phyloP scores from a whole-genome alignment of 64 coral and sea anemone species.

The Astreopora myriophthalma region DNA sequence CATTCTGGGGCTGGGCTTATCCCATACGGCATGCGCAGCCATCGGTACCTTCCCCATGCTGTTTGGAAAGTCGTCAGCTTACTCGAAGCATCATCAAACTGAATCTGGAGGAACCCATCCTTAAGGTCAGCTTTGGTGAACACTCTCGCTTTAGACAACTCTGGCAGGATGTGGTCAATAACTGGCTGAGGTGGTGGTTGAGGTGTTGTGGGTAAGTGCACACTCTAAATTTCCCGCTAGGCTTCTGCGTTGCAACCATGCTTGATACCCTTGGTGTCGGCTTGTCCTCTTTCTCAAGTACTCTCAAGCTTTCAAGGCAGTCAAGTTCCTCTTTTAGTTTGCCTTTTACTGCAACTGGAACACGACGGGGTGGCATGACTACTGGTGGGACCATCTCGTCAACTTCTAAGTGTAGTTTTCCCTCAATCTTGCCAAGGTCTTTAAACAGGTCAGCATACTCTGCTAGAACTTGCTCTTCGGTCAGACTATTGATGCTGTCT shows the following conservation, averaged over 20 bases:
- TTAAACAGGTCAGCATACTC: constrained; percentile 12
- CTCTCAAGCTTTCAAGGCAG: constrained; percentile 27
- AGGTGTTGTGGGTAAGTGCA: not conserved
- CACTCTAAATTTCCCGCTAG: not conserved
- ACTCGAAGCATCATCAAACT: not conserved
- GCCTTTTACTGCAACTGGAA: constrained; percentile 20
- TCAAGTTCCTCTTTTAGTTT: constrained; percentile 55
- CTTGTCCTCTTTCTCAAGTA: constrained; percentile 34
- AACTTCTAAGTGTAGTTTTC: constrained; percentile 53
- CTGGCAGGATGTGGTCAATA: not conserved
- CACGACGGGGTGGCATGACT: constrained; percentile 15
- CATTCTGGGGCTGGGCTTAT: constrained; percentile 1
- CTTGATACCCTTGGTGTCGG: constrained; percentile 36
- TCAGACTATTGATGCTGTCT: not conserved
- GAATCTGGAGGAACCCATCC: not conserved
- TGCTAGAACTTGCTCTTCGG: not conserved
- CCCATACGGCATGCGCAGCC: not conserved
- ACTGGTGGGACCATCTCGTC: constrained; percentile 23
- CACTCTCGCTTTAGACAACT: not conserved
- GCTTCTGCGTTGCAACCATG: constrained; percentile 10
- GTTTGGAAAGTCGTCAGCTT: constrained; percentile 13
- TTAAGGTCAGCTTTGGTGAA: not conserved
- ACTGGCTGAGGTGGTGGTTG: not conserved
- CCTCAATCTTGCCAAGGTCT: constrained; percentile 16
- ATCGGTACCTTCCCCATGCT: not conserved